Evolutionary conservation across 2,888 invertebrate genomes (phyloP).

Genomic region (Ennomos fuscantarius): DNA sequence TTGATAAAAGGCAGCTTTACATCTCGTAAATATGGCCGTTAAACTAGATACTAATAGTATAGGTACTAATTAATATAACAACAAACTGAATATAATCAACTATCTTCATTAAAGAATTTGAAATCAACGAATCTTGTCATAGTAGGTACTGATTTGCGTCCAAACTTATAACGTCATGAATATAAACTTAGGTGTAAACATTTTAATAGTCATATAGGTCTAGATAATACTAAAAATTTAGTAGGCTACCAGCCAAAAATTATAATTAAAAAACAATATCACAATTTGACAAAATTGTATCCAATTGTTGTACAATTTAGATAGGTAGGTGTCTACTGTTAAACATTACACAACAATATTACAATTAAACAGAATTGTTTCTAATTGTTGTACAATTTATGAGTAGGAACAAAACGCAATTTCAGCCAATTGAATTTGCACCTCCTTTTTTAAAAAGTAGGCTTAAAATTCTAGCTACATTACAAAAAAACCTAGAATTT

Average conservation of each 20-base stretch:
- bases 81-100: no score
- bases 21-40: conserved; percentile 61
- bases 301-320: conserved; percentile 5
- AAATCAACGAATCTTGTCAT: conserved; percentile 31
- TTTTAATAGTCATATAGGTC: conserved; percentile 3
- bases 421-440: conserved; percentile 22
- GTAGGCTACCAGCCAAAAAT: neutral
- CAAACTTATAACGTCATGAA: conserved; percentile 23
- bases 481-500: conserved; percentile 6
- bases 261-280: conserved; percentile 4
- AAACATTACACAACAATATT: conserved; percentile 10
- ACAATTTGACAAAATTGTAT: conserved; percentile 14
- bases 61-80: neutral
- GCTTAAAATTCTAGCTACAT: conserved; percentile 36
- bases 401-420: conserved; percentile 26
- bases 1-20: conserved; percentile 63
- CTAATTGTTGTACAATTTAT: conserved; percentile 5
- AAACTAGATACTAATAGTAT: conserved; percentile 15
- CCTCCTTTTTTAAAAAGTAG: conserved; percentile 41
- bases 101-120: conserved; percentile 1
- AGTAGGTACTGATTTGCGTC: conserved; percentile 26
- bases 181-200: conserved; percentile 10
- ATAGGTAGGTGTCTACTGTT: neutral
- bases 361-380: conserved; percentile 19
- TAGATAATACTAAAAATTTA: neutral